Base-by-base conservation (phyloP, 1,140 invertebrate genomes). In the Pristionchus pacificus region DNA sequence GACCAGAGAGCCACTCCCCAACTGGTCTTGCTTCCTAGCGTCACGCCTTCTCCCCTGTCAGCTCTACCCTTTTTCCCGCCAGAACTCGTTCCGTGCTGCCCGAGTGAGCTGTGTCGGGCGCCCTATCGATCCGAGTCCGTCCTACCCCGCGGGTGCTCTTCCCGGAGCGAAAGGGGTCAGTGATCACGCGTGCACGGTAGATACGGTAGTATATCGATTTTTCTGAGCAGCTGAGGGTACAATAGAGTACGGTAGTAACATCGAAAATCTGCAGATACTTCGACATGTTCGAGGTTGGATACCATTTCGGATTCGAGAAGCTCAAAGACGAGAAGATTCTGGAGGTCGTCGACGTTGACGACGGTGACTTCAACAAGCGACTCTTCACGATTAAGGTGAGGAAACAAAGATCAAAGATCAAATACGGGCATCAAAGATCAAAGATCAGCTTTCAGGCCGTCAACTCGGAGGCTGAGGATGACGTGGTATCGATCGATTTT, bases 61-160 rank as follows among this genome's bases (percentile, higher is more conserved):
- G n/a, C n/a, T n/a, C n/a, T n/a, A n/a, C n/a, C n/a, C n/a, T n/a
- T n/a, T n/a, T n/a, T n/a, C n/a, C n/a, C n/a, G n/a, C n/a, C n/a
- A 75, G 71, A 76, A 30, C 60, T 29, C 57, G 33, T 78, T 15
- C 77, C 77, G 28, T 63, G 72, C 61, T 78, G 77, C 30, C 77
- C 77, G 1, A 75, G 66, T 25, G 78, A 78, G 30, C 62, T 65
- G 25, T 78, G 77, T 65, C 74, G 59, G 57, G 32, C 75, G 15
- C 77, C 77, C 10, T 78, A 78, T 72, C 72, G 77, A 28, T 78
- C 72, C 60, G 77, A 78, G 58, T 79, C 78, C 25, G 77, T 78
- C 32, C 67, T 70, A 19, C 77, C 77, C 2, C 63, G 79, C 10
- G 61, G 31, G 77, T 77, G 2, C 65, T 78, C n/a, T 72, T 79